A percentile compares a stretch with the other conserved stretches of the same genome.
These are phyloP conservation scores for Peromyscus attwateri DNA, from an alignment of 2,797 vertebrate genomes.

Conservation along the genomic window DNA sequence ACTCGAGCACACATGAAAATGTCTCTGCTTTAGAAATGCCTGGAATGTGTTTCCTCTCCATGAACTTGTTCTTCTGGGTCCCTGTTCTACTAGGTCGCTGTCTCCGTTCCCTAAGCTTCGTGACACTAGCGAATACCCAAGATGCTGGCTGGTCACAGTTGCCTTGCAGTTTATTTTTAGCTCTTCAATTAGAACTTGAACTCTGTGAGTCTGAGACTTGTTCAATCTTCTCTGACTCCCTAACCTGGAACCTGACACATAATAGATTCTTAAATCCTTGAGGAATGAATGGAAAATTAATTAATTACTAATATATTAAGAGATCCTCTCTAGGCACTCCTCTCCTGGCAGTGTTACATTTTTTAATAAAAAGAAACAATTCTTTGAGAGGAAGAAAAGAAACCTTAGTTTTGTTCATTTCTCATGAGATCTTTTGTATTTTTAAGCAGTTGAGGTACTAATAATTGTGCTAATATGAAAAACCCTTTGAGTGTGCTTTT, in stretches of 20 bases:
- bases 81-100: neutral
- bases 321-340: conserved; percentile 19
- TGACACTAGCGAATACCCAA: neutral
- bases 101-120: neutral
- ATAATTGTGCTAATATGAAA: conserved; percentile 67
- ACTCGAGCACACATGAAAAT: neutral
- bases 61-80: neutral
- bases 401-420: conserved; percentile 42
- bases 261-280: conserved; percentile 47
- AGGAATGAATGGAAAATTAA: conserved; percentile 33
- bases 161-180: neutral
- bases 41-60: neutral
- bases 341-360: neutral
- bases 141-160: neutral
- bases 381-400: conserved; percentile 46
- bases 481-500: neutral
- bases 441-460: conserved; percentile 37
- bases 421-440: neutral
- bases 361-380: conserved; percentile 45
- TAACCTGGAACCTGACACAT: neutral
- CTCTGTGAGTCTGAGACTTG: neutral
- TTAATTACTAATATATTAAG: conserved; percentile 21
- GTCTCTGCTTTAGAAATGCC: neutral
- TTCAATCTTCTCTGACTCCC: conserved; percentile 33
- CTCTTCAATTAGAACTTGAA: neutral